Conservation (phyloP, 2,113 vertebrate genomes). For the Phoxinus phoxinus region DNA sequence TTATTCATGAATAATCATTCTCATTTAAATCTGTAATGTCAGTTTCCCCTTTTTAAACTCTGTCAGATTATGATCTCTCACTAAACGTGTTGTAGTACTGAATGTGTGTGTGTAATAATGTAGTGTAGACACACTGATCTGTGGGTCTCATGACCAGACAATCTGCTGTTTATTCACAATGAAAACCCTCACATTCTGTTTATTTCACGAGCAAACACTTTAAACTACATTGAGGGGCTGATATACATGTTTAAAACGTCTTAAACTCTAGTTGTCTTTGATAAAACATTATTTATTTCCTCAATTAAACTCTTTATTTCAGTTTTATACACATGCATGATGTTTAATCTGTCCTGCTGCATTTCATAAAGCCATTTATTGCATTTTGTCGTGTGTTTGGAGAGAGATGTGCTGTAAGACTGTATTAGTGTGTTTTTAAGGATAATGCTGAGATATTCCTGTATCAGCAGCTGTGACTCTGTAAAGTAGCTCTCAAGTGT, state of each 20-base stretch:
- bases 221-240: neutral
- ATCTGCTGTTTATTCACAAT: too few relatives aligned
- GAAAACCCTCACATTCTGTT: neutral
- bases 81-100: neutral
- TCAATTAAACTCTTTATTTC: neutral
- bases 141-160: neutral
- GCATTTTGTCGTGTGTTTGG: neutral
- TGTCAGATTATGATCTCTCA: neutral
- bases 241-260: neutral
- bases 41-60: neutral
- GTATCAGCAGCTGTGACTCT: constrained; percentile 2
- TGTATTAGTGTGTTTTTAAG: neutral
- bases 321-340: neutral
- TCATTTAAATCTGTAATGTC: neutral
- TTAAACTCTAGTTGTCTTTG: neutral
- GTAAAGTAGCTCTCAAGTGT: neutral
- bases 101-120: neutral
- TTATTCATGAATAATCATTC: neutral
- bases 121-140: constrained; percentile 19
- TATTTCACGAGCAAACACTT: neutral
- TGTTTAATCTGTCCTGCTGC: neutral
- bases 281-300: neutral
- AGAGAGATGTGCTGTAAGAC: neutral
- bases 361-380: too few relatives aligned
- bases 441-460: neutral